Conservation (phyloP, 2,113 vertebrate genomes). For the Scatophagus argus region DNA sequence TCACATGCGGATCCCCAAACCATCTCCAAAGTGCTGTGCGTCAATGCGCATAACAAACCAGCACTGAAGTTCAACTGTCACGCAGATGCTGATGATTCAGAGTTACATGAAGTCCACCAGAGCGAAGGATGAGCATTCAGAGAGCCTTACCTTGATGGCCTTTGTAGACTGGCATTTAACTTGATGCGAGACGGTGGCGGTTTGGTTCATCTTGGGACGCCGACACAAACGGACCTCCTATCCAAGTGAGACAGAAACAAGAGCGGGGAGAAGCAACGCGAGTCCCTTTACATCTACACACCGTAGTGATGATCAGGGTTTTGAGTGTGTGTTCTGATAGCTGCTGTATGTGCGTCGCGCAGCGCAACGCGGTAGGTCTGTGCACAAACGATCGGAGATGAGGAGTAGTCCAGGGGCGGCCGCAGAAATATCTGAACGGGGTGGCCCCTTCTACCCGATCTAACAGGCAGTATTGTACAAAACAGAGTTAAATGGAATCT, state of each 20-base stretch:
- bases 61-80: conserved; percentile 51
- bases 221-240: conserved; percentile 53
- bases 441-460: too few species aligned
- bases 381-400: conserved; percentile 22
- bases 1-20: not conserved
- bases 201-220: conserved; percentile 90
- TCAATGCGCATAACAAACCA: conserved; percentile 62
- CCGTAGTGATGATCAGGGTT: conserved; percentile 8
- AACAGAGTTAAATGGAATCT: not conserved
- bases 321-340: conserved; percentile 46
- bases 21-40: conserved; percentile 55
- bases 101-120: conserved; percentile 8
- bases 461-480: not conserved
- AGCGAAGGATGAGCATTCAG: fast-evolving
- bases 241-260: conserved; percentile 41
- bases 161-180: conserved; percentile 89
- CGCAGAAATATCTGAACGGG: conserved; percentile 9
- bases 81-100: conserved; percentile 7
- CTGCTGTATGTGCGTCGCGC: conserved; percentile 23
- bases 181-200: conserved; percentile 90
- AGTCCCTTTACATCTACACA: conserved; percentile 5
- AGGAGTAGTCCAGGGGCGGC: conserved; percentile 47
- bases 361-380: conserved; percentile 20
- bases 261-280: not conserved
- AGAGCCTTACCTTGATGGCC: conserved; percentile 87